These are phyloP conservation scores for Alcedo atthis DNA, from an alignment of 2,797 vertebrate genomes.

Conservation along the genomic window DNA sequence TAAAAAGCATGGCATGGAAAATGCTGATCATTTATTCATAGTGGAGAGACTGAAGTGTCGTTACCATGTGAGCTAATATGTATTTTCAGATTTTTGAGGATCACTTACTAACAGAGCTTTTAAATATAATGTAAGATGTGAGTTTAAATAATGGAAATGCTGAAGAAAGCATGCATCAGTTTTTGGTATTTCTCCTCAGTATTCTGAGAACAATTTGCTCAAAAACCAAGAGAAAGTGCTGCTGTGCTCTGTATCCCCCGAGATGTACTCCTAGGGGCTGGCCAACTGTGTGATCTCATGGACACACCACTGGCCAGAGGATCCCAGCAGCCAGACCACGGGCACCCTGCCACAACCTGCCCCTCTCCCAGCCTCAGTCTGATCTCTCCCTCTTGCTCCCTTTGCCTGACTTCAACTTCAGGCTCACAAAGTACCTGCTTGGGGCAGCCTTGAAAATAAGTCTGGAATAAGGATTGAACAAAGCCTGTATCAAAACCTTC, in stretches of 20 bases:
- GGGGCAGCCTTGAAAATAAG: neutral
- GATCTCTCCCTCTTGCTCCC: neutral
- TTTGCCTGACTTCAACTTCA: neutral
- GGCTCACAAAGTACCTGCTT: neutral
- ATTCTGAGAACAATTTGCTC: neutral
- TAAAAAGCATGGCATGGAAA: neutral
- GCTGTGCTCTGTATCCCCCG: neutral
- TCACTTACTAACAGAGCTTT: neutral
- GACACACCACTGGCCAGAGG: neutral
- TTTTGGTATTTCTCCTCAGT: neutral
- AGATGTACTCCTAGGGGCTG: neutral
- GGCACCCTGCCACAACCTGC: neutral
- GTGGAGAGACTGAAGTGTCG: neutral
- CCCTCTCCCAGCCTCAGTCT: neutral
- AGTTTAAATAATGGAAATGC: neutral
- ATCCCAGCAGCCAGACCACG: neutral
- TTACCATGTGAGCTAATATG: neutral
- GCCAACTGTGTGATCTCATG: neutral
- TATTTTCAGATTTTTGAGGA: neutral
- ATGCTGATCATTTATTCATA: neutral
- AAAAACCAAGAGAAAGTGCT: neutral
- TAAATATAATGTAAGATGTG: neutral
- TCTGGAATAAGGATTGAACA: fast-evolving
- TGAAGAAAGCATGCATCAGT: neutral
- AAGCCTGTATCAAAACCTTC: neutral